Percentiles rank a stretch among this genome's conserved stretches.
These are phyloP conservation scores for Pyrrhura leucotis DNA, from an alignment of 2,797 vertebrate genomes.

Conservation along the genomic window DNA sequence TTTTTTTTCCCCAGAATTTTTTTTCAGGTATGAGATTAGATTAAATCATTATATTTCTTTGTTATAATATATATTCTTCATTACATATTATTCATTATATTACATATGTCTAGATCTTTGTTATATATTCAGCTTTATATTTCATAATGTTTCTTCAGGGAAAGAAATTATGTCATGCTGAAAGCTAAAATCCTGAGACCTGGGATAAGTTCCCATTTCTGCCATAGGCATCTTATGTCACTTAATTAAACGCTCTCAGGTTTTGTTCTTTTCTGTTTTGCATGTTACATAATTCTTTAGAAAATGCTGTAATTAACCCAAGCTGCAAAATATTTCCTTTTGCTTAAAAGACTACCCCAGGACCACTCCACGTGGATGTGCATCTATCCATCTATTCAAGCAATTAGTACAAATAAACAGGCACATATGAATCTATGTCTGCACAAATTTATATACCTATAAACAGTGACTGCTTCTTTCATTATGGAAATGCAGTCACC, in stretches of 20 bases:
- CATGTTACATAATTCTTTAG: background rate
- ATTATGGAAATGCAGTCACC: background rate
- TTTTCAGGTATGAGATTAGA: background rate
- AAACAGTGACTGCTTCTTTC: background rate
- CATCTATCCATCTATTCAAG: background rate
- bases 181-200: conserved; percentile 5
- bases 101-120: background rate
- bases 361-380: background rate
- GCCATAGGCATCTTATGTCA: background rate
- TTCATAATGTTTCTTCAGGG: background rate
- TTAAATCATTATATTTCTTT: background rate
- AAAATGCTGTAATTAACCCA: background rate
- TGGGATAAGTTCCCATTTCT: background rate
- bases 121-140: background rate
- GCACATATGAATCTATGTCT: background rate
- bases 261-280: background rate
- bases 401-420: background rate
- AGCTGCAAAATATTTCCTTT: conserved; percentile 2
- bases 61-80: background rate
- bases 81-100: background rate
- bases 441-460: background rate
- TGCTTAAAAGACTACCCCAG: background rate
- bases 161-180: conserved; percentile 1
- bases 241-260: background rate
- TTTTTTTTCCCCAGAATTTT: background rate